A percentile compares a stretch with the other conserved stretches of the same genome.
Evolutionary conservation across 1,140 invertebrate genomes (phyloP).

Genomic region (Leptinotarsa defecta): DNA sequence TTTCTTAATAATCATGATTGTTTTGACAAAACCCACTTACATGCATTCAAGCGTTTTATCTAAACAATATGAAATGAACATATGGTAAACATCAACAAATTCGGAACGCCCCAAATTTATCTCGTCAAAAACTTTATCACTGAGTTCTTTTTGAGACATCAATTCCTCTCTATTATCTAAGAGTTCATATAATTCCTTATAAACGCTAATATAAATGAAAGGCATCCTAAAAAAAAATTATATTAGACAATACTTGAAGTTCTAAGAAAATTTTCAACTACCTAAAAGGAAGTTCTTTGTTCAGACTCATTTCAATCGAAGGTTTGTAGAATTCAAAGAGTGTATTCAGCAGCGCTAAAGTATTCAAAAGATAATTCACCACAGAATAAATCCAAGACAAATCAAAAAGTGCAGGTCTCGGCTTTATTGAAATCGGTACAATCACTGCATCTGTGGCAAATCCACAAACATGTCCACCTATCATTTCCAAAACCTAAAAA

Average conservation of each 20-base stretch:
- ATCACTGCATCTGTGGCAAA: conserved; percentile 41
- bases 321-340: conserved; percentile 44
- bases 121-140: conserved; percentile 41
- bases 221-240: conserved; percentile 40
- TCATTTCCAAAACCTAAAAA: conserved; percentile 50
- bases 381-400: conserved; percentile 51
- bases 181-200: conserved; percentile 43
- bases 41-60: conserved; percentile 45
- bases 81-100: conserved; percentile 49
- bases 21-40: conserved; percentile 35
- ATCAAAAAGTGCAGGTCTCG: conserved; percentile 47
- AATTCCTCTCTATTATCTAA: conserved; percentile 41
- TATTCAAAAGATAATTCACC: conserved; percentile 43
- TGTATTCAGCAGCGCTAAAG: conserved; percentile 37
- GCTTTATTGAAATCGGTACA: conserved; percentile 44
- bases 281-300: conserved; percentile 43
- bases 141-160: conserved; percentile 29
- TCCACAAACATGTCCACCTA: conserved; percentile 47
- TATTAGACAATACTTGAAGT: too few relatives aligned
- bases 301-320: conserved; percentile 36
- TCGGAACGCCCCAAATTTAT: conserved; percentile 43
- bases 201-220: conserved; percentile 46
- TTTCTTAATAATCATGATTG: too few relatives aligned
- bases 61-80: conserved; percentile 43
- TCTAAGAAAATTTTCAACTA: conserved; percentile 19